Base-by-base conservation (phyloP, 1,140 invertebrate genomes). In the Parapsyche elsis region DNA sequence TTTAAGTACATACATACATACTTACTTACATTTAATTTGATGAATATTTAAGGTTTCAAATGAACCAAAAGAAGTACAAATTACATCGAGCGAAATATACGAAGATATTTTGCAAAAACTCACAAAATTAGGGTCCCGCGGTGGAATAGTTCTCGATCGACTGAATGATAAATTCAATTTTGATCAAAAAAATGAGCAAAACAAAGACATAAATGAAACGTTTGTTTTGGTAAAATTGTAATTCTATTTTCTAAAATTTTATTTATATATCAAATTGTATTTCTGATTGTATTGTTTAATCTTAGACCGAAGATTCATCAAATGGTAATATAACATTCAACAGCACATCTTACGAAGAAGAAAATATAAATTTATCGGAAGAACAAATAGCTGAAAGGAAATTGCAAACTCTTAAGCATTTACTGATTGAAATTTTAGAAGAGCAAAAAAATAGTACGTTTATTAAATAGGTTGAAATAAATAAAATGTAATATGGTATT, bases 81-180 rank as follows among this genome's bases (percentile, higher is more conserved):
- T 81, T 67, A 88, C 86, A 21, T 93, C 92, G 0, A 88, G 86
- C 9, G 92, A 93, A 85, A 86, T 92, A 0, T 90, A 92, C 70
- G 86, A 90, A 79, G 90, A 92, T 21, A 86, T 93, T 1, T 83
- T 92, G n/a, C 86, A 86, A 9, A 91, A 89, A 81, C 85, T 93
- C 7, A 87, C 88, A 71, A 87, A 86, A 0, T 83, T 92, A 0
- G 92, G 92, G 1, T 85, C 88, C 5, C 88, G 89, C 61, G 91
- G 91, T 0, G 88, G 88, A 73, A 84, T 85, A 19, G 88, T 92
- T 12, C 84, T 93, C 9, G 83, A 87, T 12, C 89, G 84, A 80
- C 84, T 93, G 1, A 88, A 89, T 71, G 76, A 71, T 71, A 12
- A 61, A 57, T 19, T 78, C 53, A 44, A 26, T 38, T 38, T 7